Percentiles rank a stretch among this genome's conserved stretches.
phyloP scores from a whole-genome alignment of 2,888 invertebrate genomes.

The Volucella inanis region DNA sequence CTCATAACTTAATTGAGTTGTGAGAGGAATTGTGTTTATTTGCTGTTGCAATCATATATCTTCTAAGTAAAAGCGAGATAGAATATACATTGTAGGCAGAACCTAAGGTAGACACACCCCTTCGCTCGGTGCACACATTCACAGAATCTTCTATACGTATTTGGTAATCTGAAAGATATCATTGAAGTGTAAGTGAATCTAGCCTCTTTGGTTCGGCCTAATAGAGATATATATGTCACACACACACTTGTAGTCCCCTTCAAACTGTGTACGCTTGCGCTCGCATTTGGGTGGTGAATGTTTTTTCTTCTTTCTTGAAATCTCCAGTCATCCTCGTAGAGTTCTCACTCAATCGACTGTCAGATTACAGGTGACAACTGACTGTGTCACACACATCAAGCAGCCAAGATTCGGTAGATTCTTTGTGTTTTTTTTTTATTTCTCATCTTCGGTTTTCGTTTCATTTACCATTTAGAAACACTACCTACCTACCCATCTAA shows the following conservation, averaged over 20 bases:
- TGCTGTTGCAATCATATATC: constrained; percentile 18
- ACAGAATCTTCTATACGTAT: constrained; percentile 35
- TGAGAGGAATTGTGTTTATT: constrained; percentile 70
- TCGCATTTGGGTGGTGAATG: constrained; percentile 13
- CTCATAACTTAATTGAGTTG: constrained; percentile 72
- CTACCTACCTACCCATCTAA: constrained; percentile 11
- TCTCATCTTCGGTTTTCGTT: constrained; percentile 52
- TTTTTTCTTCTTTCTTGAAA: constrained; percentile 44
- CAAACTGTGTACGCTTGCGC: constrained; percentile 68
- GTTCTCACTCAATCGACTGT: constrained; percentile 80
- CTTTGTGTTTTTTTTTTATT: constrained; percentile 63
- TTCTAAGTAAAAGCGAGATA: constrained; percentile 37
- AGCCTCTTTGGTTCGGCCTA: constrained; percentile 52
- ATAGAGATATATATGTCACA: constrained; percentile 71
- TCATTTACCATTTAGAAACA: constrained; percentile 39
- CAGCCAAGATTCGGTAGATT: constrained; percentile 59
- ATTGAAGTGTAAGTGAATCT: constrained; percentile 35
- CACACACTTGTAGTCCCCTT: constrained; percentile 44
- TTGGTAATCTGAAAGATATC: constrained; percentile 36
- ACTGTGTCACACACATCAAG: constrained; percentile 80
- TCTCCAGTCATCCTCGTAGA: constrained; percentile 77
- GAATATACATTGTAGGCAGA: constrained; percentile 15
- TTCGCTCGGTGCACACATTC: not conserved
- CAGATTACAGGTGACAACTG: constrained; percentile 83
- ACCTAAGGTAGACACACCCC: constrained; percentile 18